phyloP scores from a whole-genome alignment of 2,113 vertebrate species.

The Irena cyanogastra region DNA sequence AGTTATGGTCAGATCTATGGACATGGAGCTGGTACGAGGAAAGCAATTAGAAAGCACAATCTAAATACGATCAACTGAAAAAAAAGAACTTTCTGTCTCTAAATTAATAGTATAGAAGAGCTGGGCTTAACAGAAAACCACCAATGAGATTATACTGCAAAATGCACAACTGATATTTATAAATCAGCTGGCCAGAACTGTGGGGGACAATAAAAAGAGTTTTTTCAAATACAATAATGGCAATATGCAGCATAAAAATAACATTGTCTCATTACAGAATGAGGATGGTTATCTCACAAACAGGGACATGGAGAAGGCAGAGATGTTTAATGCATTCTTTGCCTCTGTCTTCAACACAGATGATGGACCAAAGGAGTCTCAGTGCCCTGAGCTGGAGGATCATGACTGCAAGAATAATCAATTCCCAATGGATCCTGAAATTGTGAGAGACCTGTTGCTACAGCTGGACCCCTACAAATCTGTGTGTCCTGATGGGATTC shows the following conservation, averaged over 20 bases:
- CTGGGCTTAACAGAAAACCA: not conserved
- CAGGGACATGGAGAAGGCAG: not conserved
- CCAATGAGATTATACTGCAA: not conserved
- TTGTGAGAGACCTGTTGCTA: not conserved
- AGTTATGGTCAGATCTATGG: not conserved
- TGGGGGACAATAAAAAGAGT: not conserved
- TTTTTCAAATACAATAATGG: not conserved
- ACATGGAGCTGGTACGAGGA: not conserved
- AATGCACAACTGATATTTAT: not conserved
- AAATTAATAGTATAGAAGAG: not conserved
- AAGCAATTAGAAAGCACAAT: not conserved
- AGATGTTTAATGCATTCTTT: not conserved
- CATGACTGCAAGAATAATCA: not conserved
- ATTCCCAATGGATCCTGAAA: not conserved
- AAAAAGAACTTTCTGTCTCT: not conserved
- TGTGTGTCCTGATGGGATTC: not conserved
- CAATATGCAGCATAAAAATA: rapidly evolving
- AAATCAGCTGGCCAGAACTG: not conserved
- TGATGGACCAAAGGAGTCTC: not conserved
- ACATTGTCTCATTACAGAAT: not conserved
- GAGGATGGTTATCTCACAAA: not conserved
- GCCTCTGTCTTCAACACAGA: not conserved
- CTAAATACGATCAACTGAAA: not conserved
- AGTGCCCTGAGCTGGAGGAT: not conserved
- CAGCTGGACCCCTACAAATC: not conserved